A percentile compares a stretch with the other conserved stretches of the same genome.
phyloP scores from a whole-genome alignment of 2,797 vertebrate species.

The Anisognathus igniventris region DNA sequence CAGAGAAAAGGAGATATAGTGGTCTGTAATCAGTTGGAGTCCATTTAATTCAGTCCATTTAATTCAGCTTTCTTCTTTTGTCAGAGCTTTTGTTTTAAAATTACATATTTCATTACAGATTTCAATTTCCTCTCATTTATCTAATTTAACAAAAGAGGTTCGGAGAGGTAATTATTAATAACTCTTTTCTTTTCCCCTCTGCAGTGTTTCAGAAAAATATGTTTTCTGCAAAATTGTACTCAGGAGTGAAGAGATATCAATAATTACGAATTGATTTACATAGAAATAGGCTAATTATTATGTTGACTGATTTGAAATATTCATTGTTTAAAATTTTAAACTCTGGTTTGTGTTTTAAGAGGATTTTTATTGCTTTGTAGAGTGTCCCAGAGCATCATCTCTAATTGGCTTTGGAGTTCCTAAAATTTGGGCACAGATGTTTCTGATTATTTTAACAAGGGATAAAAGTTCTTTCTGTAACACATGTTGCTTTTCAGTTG shows the following conservation, averaged over 20 bases:
- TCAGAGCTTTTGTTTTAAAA: not conserved
- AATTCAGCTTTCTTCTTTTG: not conserved
- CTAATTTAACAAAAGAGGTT: conserved; percentile 26
- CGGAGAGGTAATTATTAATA: not conserved
- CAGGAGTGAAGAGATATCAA: conserved; percentile 46
- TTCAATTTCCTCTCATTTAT: conserved; percentile 21
- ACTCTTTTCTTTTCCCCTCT: not conserved
- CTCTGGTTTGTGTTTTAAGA: not conserved
- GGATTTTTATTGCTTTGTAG: not conserved
- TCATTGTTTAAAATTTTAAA: conserved; percentile 43
- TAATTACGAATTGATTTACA: conserved; percentile 63
- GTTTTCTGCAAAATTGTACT: conserved; percentile 3
- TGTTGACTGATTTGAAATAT: conserved; percentile 32
- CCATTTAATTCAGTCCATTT: not conserved
- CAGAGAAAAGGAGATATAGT: not conserved
- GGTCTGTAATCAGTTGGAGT: not conserved
- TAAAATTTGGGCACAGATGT: not conserved
- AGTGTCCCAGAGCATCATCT: not conserved
- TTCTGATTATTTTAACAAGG: not conserved
- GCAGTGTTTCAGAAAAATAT: not conserved
- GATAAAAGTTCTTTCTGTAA: not conserved
- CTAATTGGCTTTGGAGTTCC: not conserved
- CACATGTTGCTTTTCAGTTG: not conserved
- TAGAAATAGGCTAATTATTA: conserved; percentile 46
- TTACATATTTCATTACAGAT: not conserved